Evolutionary conservation across 2,113 vertebrate genomes (phyloP).

Genomic region (mouse (Mus musculus)): GRCm39 chr2:68343501-68344000

Average conservation of each 20-base stretch:
- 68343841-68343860: neutral
- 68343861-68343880: neutral
- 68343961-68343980: neutral
- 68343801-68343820: neutral
- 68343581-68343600: neutral
- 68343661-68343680: conserved; percentile 67
- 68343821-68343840: neutral
- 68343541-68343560: conserved; percentile 1
- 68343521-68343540: neutral
- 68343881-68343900: conserved; percentile 2
- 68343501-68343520: conserved; percentile 43
- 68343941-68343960: neutral
- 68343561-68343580: conserved; percentile 45
- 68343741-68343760: conserved; percentile 53
- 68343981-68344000: neutral
- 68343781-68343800: neutral
- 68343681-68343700: conserved; percentile 53
- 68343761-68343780: conserved; percentile 14
- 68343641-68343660: conserved; percentile 65
- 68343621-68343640: conserved; percentile 21
- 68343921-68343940: neutral
- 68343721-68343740: conserved; percentile 38
- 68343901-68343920: neutral
- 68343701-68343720: conserved; percentile 59
- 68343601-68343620: neutral